Base-by-base conservation (phyloP, 30 jellyfish, hydroid and myxozoan species). In the Hydractinia symbiolongicarpus region DNA sequence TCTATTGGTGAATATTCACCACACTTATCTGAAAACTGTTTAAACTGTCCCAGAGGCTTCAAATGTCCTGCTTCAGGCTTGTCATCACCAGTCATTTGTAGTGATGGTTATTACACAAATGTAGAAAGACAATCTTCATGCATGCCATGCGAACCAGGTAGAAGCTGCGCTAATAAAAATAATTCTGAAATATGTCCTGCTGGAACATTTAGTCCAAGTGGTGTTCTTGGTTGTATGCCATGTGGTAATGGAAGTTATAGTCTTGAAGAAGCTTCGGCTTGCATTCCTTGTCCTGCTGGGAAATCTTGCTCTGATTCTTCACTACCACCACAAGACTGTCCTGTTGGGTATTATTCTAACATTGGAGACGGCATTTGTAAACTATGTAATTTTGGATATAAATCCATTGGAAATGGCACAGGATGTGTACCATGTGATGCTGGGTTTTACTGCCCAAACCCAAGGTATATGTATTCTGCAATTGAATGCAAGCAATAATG, bases 391-490 rank as follows among this genome's bases (percentile, higher is more conserved):
- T 51, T 74, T 15, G 98, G 98, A 4, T 60, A 67, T 44, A 83
- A 67, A 54, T 88, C 92, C 53, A 78, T 83, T 83, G 78, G 86
- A 5, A 91, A 91, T 78, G 88, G 93, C 21, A 82, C 98, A 75
- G 96, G 92, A 19, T 91, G 98, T 83, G 95, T 81, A 60, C 95
- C 96, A n/a, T 91, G 98, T 83, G 87, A 89, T 16, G 88, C 96
- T 21, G 98, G 98, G 53, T 86, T 50, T 77, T 91, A 81, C 83
- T 91, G 98, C 77, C 96, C 98, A 5, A 74, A 76, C 68, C 98
- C 98, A 72, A 79, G 96, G 98, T 91, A 82, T 62, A 79, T 44
- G 0, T 81, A 30, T 30, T 0, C 44, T 30, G 44, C 44, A 30
- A 30, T 30, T 30, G 44, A 30, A 30, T 30, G 44, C 44, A 30